Base-by-base conservation (phyloP, 2,888 invertebrate species). In the Drosophila ustulata region DNA sequence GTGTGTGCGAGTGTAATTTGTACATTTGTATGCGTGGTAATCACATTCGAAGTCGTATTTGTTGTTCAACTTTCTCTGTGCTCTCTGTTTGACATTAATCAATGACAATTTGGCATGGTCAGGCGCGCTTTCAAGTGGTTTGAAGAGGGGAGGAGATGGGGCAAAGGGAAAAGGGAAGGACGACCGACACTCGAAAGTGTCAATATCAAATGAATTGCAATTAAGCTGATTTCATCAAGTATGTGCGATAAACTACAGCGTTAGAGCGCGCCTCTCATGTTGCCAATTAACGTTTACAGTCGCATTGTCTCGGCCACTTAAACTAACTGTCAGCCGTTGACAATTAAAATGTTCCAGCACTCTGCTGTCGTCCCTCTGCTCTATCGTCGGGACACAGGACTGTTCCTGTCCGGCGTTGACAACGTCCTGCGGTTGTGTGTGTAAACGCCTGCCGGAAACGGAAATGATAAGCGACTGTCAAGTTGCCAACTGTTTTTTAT, bases 161-260 rank as follows among this genome's bases (percentile, higher is more conserved):
- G 8, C 13, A 11, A 32, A 7, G 3, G 25, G 45, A 55, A 6
- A 23, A 56, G 45, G 32, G 46, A 26, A 49, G 43, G 45, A 32
- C 49, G 50, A 18, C 43, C 53, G 28, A 45, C 67, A 73, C 83
- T 82, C 59, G 65, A 76, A 71, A 83, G 83, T 83, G 83, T 83
- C 80, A 80, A 80, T 83, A 83, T 83, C 80, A 80, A 83, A 83
- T 79, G 82, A 69, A 79, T 79, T 79, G 80, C 79, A 79, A 79
- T 79, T 79, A 82, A 79, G 71, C 62, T 71, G 66, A 71, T 75
- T 75, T 79, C 71, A 75, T 82, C 80, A 79, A 75, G 75, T 65
- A 56, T 71, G 53, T 70, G 67, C 59, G 69, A 58, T 71, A 78
- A 69, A 70, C 63, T 58, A 49, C 11, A 37, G 5, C 43, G 45